These are phyloP conservation scores for Drosophila neonasuta DNA, from an alignment of 2,888 invertebrate species.

Conservation along the genomic window DNA sequence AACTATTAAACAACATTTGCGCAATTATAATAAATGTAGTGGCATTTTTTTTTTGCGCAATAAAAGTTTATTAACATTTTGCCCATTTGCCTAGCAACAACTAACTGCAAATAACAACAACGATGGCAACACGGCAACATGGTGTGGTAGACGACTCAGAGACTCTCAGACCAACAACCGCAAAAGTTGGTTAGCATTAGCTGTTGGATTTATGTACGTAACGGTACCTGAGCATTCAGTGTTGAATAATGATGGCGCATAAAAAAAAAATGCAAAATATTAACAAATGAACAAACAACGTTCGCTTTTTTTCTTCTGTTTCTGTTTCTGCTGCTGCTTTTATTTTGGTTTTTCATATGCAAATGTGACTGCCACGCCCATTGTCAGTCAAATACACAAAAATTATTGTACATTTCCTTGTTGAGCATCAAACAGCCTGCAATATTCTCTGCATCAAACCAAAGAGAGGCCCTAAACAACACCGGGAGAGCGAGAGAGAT, in stretches of 20 bases:
- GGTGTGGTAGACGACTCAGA: slow-evolving; percentile 14
- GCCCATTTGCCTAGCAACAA: slow-evolving; percentile 66
- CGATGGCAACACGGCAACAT: slow-evolving; percentile 27
- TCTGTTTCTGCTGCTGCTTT: slow-evolving; percentile 17
- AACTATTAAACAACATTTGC: slow-evolving; percentile 44
- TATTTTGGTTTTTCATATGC: slow-evolving; percentile 50
- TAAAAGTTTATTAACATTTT: slow-evolving; percentile 73
- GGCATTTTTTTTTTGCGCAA: slow-evolving; percentile 60
- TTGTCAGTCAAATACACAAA: slow-evolving; percentile 53
- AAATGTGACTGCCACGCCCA: slow-evolving; percentile 62
- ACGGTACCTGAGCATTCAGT: slow-evolving; percentile 71
- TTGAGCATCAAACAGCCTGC: slow-evolving; percentile 26
- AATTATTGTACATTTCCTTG: slow-evolving; percentile 51
- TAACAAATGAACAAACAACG: slow-evolving; percentile 64
- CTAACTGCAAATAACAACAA: slow-evolving; percentile 16
- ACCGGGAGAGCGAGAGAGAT: slow-evolving; percentile 4
- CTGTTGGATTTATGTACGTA: slow-evolving; percentile 58
- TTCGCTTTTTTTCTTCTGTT: slow-evolving; percentile 38
- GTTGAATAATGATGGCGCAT: slow-evolving; percentile 70
- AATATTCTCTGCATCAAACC: slow-evolving; percentile 26
- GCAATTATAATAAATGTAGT: slow-evolving; percentile 65
- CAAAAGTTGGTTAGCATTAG: slow-evolving; percentile 61
- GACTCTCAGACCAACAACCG: slow-evolving; percentile 57
- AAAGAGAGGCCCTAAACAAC: background rate
- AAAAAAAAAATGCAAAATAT: slow-evolving; percentile 47